Evolutionary conservation across 2,888 invertebrate genomes (phyloP).

Genomic region (Erebia aethiops): DNA sequence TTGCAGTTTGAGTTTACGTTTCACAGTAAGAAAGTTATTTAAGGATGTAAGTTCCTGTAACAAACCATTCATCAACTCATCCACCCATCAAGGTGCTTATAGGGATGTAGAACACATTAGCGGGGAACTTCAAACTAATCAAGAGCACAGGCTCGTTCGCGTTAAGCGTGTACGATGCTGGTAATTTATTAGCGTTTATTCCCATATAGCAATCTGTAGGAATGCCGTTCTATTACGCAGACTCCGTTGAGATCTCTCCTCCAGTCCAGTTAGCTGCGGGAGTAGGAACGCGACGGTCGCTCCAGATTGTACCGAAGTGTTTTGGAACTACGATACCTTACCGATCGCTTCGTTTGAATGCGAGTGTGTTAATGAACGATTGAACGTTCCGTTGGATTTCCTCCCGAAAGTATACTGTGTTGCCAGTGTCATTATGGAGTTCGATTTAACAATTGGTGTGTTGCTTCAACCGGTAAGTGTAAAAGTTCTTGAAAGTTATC

Average conservation of each 20-base stretch:
- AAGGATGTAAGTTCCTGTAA: neutral
- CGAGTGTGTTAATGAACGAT: conserved; percentile 57
- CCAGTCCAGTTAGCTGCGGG: conserved; percentile 78
- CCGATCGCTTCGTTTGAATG: conserved; percentile 45
- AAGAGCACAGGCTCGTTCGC: conserved; percentile 72
- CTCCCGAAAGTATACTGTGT: conserved; percentile 50
- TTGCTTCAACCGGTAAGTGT: conserved; percentile 55
- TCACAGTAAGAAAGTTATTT: neutral
- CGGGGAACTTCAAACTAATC: conserved; percentile 80
- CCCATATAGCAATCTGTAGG: conserved; percentile 81
- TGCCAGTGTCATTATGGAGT: conserved; percentile 58
- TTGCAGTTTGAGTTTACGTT: neutral
- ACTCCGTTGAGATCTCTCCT: conserved; percentile 78
- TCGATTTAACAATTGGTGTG: conserved; percentile 54
- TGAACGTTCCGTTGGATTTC: conserved; percentile 48
- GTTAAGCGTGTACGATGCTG: conserved; percentile 76
- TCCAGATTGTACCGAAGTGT: conserved; percentile 48
- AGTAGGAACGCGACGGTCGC: conserved; percentile 68
- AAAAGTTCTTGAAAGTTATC: neutral
- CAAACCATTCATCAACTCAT: neutral
- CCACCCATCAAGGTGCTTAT: neutral
- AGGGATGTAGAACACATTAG: conserved; percentile 56
- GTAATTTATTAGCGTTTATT: conserved; percentile 82
- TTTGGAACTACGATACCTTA: conserved; percentile 54
- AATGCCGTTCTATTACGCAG: conserved; percentile 81